These are phyloP conservation scores for Drosophila varians DNA, from an alignment of 1,140 invertebrate genomes.

Conservation along the genomic window DNA sequence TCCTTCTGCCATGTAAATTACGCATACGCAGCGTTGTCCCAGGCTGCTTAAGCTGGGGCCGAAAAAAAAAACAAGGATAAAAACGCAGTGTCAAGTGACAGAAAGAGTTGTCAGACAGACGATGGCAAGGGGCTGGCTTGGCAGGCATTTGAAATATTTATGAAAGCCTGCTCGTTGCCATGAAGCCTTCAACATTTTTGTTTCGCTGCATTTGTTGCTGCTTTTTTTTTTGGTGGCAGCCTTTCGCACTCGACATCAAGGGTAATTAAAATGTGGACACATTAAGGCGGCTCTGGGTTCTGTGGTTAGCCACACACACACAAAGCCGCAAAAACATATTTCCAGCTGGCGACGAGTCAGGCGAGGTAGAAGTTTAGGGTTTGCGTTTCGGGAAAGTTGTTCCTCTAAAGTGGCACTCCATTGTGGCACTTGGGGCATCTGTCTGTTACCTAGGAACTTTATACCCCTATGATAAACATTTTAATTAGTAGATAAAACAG, in stretches of 20 bases:
- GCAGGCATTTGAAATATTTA: constrained; percentile 56
- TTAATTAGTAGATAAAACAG: constrained; percentile 20
- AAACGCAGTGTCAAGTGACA: constrained; percentile 49
- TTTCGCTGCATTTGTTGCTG: constrained; percentile 1
- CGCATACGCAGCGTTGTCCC: constrained; percentile 32
- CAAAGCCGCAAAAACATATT: background rate
- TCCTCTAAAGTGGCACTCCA: constrained; percentile 13
- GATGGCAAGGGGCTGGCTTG: background rate
- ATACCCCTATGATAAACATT: constrained; percentile 11
- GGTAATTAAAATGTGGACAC: constrained; percentile 73
- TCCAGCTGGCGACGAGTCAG: constrained; percentile 24
- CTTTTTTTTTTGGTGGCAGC: constrained; percentile 46
- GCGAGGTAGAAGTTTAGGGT: constrained; percentile 10
- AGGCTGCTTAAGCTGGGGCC: background rate
- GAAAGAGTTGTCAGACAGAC: constrained; percentile 30
- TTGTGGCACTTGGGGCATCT: background rate
- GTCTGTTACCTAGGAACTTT: background rate
- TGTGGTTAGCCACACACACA: constrained; percentile 16
- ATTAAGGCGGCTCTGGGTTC: constrained; percentile 40
- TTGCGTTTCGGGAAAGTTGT: constrained; percentile 27
- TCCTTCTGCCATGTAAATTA: constrained; percentile 31
- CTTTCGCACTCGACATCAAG: constrained; percentile 68
- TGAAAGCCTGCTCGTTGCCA: constrained; percentile 32
- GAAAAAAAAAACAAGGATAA: constrained; percentile 1
- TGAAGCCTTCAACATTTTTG: constrained; percentile 41